Conservation (phyloP, 1,140 invertebrate species). For the Oppia nitens region DNA sequence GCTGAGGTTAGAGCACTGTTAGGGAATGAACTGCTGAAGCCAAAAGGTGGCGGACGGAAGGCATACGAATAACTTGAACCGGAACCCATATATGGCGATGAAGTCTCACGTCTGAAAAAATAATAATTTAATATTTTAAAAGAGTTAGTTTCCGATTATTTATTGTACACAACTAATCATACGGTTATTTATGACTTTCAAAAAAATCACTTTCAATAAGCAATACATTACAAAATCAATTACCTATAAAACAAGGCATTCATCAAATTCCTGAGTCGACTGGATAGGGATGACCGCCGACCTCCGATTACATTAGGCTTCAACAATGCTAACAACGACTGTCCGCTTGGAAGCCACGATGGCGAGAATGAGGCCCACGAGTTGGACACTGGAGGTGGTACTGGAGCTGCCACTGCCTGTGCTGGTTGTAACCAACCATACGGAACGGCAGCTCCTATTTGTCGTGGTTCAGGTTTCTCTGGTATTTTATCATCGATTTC, state of each 20-base stretch:
- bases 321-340: background rate
- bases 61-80: conserved; percentile 6
- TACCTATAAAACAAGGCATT: conserved; percentile 11
- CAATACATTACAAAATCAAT: background rate
- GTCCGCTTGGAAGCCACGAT: background rate
- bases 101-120: conserved; percentile 8
- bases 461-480: background rate
- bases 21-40: background rate
- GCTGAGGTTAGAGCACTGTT: background rate
- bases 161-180: too few species aligned
- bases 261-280: conserved; percentile 7
- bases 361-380: background rate
- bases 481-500: background rate
- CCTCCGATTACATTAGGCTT: background rate
- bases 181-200: too few species aligned
- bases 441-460: background rate
- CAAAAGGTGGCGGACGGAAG: conserved; percentile 4
- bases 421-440: background rate
- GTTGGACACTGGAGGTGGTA: background rate
- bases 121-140: background rate
- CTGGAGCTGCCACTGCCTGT: background rate
- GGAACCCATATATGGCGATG: background rate
- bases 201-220: background rate
- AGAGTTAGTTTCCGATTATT: too few species aligned
- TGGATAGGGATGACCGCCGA: conserved; percentile 3